Evolutionary conservation across 2,888 invertebrate species (phyloP).

Genomic region (Gandaritis pyraliata): DNA sequence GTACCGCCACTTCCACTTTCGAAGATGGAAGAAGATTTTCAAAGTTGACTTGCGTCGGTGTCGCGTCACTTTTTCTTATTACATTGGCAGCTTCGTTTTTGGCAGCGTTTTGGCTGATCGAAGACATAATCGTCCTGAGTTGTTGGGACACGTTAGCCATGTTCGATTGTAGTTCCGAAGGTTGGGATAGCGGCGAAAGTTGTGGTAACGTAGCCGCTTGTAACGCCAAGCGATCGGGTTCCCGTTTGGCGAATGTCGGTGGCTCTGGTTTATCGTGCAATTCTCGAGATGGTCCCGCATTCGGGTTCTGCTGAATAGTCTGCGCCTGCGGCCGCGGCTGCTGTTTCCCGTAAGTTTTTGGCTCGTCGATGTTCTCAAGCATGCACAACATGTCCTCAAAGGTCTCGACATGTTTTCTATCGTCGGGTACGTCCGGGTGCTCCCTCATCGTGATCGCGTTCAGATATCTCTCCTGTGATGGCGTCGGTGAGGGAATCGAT

Average conservation of each 20-base stretch:
- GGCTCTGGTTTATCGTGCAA: slow-evolving; percentile 50
- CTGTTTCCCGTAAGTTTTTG: slow-evolving; percentile 29
- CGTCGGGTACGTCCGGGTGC: slow-evolving; percentile 78
- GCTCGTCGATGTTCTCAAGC: slow-evolving; percentile 84
- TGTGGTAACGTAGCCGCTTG: slow-evolving; percentile 86
- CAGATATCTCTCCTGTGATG: slow-evolving; percentile 86
- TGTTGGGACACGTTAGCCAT: slow-evolving; percentile 90
- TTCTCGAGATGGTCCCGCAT: slow-evolving; percentile 27
- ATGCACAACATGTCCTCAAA: slow-evolving; percentile 89
- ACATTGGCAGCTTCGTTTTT: slow-evolving; percentile 79
- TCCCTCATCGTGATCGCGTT: slow-evolving; percentile 86
- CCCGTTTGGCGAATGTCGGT: slow-evolving; percentile 62
- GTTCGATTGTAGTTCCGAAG: slow-evolving; percentile 88
- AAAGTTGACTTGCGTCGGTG: slow-evolving; percentile 80
- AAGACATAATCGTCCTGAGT: slow-evolving; percentile 87
- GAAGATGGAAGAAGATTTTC: slow-evolving; percentile 80
- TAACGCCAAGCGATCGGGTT: slow-evolving; percentile 65
- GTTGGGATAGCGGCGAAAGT: slow-evolving; percentile 88
- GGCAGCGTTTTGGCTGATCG: slow-evolving; percentile 81
- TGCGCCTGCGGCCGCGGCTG: slow-evolving; percentile 44
- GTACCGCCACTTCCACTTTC: slow-evolving; percentile 74
- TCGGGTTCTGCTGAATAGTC: slow-evolving; percentile 48
- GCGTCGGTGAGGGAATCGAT: slow-evolving; percentile 87
- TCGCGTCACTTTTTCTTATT: slow-evolving; percentile 75
- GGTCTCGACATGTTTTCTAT: slow-evolving; percentile 84